Conservation (phyloP, 2,113 vertebrate genomes). For the Sturnira hondurensis region DNA sequence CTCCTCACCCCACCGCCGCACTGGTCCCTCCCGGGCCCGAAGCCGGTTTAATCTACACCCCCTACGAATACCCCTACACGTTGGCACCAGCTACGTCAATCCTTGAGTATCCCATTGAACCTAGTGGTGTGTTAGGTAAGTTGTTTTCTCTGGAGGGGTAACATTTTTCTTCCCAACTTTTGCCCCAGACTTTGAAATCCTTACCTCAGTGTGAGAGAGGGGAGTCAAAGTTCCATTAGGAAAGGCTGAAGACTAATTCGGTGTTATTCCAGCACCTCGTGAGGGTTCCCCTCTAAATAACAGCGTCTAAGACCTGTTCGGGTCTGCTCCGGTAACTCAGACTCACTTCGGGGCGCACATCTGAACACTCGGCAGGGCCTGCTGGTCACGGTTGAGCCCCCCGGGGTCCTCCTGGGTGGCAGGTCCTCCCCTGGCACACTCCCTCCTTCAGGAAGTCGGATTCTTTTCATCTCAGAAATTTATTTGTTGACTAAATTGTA, state of each 20-base stretch:
- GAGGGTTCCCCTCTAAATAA: neutral
- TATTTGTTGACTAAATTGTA: neutral
- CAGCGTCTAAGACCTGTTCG: neutral
- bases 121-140: conserved; percentile 98
- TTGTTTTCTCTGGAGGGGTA: neutral
- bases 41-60: conserved; percentile 97
- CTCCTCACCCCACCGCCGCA: conserved; percentile 91
- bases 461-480: neutral
- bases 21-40: conserved; percentile 93
- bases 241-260: neutral
- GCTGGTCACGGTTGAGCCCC: neutral
- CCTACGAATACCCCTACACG: conserved; percentile 97
- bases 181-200: neutral
- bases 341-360: neutral
- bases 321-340: neutral
- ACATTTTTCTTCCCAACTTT: neutral
- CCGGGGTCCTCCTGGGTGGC: neutral
- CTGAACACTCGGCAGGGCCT: no score
- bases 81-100: conserved; percentile 96
- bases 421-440: no score
- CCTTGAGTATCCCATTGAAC: conserved; percentile 98
- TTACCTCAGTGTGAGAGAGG: neutral
- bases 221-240: neutral
- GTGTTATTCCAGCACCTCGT: neutral
- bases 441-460: neutral